A percentile compares a stretch with the other conserved stretches of the same genome.
phyloP scores from a whole-genome alignment of 2,113 vertebrate species.

The Speoplatyrhinus poulsoni region DNA sequence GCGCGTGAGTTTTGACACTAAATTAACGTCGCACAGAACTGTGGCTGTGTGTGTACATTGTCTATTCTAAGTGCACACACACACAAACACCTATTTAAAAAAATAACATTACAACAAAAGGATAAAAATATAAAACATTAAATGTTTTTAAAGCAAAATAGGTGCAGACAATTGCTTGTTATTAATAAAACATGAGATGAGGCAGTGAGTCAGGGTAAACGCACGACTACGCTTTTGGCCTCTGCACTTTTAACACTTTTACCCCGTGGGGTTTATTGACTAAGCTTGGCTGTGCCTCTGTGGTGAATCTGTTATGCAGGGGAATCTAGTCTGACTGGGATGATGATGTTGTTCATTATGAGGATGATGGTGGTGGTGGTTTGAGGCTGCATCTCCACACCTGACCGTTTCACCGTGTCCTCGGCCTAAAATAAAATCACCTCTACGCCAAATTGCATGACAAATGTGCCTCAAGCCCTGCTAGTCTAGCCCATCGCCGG shows the following conservation, averaged over 20 bases:
- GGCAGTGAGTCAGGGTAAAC: constrained; percentile 64
- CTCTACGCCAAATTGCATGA: neutral
- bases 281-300: constrained; percentile 31
- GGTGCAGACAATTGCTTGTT: constrained; percentile 51
- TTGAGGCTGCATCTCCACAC: constrained; percentile 10
- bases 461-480: neutral
- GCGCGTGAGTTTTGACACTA: no score
- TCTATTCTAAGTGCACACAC: constrained; percentile 30
- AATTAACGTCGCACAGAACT: neutral
- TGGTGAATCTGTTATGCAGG: neutral
- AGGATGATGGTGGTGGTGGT: neutral
- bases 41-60: constrained; percentile 12
- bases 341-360: neutral
- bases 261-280: constrained; percentile 44
- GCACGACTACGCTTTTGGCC: constrained; percentile 65
- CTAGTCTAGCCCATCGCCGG: neutral
- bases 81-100: neutral
- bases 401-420: neutral
- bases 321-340: constrained; percentile 23
- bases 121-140: neutral
- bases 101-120: neutral
- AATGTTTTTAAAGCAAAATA: neutral
- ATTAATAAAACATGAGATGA: constrained; percentile 72
- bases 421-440: neutral
- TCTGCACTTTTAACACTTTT: constrained; percentile 31